Percentiles rank a stretch among this genome's conserved stretches.
Evolutionary conservation across 1,140 invertebrate genomes (phyloP).

Genomic region (Drosophila micromelanica): DNA sequence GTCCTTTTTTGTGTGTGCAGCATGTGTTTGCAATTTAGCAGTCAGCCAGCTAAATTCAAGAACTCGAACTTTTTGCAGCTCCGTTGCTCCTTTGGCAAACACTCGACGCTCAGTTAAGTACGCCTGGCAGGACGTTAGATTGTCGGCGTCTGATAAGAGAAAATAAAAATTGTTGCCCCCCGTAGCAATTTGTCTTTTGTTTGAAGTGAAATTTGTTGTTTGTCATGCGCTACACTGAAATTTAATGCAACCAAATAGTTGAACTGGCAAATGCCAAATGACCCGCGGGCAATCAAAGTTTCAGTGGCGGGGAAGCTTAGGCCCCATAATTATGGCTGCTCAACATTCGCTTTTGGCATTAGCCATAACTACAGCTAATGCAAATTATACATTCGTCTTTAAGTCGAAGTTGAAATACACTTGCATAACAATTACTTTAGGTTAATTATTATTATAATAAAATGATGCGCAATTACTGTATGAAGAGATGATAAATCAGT

Average conservation of each 20-base stretch:
- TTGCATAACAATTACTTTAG: constrained; percentile 1
- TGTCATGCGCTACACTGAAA: constrained; percentile 58
- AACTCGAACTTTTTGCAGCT: constrained; percentile 40
- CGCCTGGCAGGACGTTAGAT: constrained; percentile 56
- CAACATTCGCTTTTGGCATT: constrained; percentile 51
- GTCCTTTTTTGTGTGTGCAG: constrained; percentile 42
- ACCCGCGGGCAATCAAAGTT: constrained; percentile 19
- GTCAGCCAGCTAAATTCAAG: constrained; percentile 71
- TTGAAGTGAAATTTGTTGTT: constrained; percentile 81
- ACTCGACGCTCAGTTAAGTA: constrained; percentile 61
- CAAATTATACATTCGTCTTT: not conserved
- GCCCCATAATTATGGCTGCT: constrained; percentile 65
- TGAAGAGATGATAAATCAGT: too few species aligned
- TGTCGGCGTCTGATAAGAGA: constrained; percentile 60
- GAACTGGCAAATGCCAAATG: constrained; percentile 42
- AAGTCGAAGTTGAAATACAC: constrained; percentile 32
- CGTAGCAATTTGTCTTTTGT: constrained; percentile 79
- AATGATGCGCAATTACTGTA: too few species aligned
- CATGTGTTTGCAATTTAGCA: constrained; percentile 83
- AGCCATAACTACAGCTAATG: constrained; percentile 20
- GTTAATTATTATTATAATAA: too few species aligned
- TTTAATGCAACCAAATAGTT: constrained; percentile 64
- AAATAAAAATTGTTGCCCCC: constrained; percentile 54
- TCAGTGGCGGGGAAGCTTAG: constrained; percentile 1
- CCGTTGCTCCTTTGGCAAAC: constrained; percentile 66